Base-by-base conservation (phyloP, 1,140 invertebrate genomes). In the Dufourea novaeangliae region DNA sequence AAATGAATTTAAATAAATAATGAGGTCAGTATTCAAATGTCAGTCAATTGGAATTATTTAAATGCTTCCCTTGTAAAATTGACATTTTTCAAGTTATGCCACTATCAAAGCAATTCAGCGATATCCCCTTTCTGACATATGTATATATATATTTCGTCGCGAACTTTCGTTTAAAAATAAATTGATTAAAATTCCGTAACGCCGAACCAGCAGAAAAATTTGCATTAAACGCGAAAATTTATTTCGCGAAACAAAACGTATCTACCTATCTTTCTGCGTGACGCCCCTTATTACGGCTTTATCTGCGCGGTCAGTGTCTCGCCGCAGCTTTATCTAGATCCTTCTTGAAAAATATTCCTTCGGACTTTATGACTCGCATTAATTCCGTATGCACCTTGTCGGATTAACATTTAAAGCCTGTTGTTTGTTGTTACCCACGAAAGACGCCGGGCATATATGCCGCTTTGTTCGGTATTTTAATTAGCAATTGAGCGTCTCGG, bases 401-500 rank as follows among this genome's bases (percentile, higher is more conserved):
- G 1, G 0, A n/a, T 20, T 27, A 25, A 57, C 37, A 1, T 6
- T n/a, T 27, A 39, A 64, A 2, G 11, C 37, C 8, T 25, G 17
- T 20, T 54, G 61, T 54, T 54, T 52, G n/a, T 66, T 68, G 39
- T 20, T 34, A 12, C 6, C 17, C 10, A 12, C 17, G n/a, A 22
- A n/a, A n/a, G 52, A n/a, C 39, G 1, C 20, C 29, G n/a, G 12
- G 25, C 62, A 41, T 77, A n/a, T n/a, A n/a, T 70, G 61, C 61
- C 32, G 34, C 41, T 64, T 56, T 63, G 37, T 70, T 57, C 68
- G 68, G 17, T 61, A 69, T 72, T 78, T 72, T 56, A 71, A 78
- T 78, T 69, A 78, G 37, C 54, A 69, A 78, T 78, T 78, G 54
- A 72, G 50, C 59, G 37, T 64, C 59, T 44, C 44, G n/a, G 54